phyloP scores from a whole-genome alignment of 2,797 vertebrate genomes.

The Rhinophrynus dorsalis region DNA sequence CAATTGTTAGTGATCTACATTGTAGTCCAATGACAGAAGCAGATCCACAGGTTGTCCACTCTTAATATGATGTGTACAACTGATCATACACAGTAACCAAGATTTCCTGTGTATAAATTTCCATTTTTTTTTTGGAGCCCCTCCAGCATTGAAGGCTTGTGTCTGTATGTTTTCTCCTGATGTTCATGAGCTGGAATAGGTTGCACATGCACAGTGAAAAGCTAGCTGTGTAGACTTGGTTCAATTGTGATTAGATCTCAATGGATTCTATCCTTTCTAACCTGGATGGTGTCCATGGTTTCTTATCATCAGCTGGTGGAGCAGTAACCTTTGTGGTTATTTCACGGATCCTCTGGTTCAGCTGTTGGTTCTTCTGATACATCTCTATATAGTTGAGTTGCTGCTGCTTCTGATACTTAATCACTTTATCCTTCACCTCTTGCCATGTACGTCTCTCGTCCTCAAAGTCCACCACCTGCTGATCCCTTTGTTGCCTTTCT shows the following conservation, averaged over 20 bases:
- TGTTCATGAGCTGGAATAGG: slow-evolving; percentile 61
- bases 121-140: too few species aligned
- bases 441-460: slow-evolving; percentile 95
- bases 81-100: too few species aligned
- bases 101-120: too few species aligned
- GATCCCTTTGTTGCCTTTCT: slow-evolving; percentile 89
- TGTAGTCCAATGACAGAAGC: too few species aligned
- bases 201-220: slow-evolving; percentile 62
- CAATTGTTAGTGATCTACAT: too few species aligned
- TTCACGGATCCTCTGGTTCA: slow-evolving; percentile 90
- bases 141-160: background rate
- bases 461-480: slow-evolving; percentile 89
- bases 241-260: slow-evolving; percentile 79
- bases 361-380: slow-evolving; percentile 93
- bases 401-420: slow-evolving; percentile 96
- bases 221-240: background rate
- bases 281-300: slow-evolving; percentile 88
- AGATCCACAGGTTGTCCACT: too few species aligned
- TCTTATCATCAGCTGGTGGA: slow-evolving; percentile 84
- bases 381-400: slow-evolving; percentile 97
- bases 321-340: slow-evolving; percentile 77
- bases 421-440: slow-evolving; percentile 94
- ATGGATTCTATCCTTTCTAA: slow-evolving; percentile 96
- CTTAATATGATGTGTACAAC: too few species aligned
- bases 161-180: slow-evolving; percentile 42